Conservation (phyloP, 2,888 invertebrate genomes). For the Synergus laeviventris region DNA sequence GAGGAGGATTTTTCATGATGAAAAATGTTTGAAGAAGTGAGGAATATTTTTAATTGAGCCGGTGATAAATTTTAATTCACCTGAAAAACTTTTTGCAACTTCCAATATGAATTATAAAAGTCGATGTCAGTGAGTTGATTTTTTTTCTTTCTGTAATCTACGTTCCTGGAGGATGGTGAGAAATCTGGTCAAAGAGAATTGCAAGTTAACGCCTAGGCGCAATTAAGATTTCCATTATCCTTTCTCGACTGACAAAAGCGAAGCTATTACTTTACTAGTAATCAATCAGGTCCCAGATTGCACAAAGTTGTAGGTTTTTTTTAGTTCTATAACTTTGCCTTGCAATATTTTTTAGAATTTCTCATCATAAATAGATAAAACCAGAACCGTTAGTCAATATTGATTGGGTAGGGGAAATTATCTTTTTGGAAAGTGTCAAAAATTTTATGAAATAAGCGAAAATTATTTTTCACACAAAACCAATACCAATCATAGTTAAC, state of each 20-base stretch:
- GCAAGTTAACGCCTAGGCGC: not conserved
- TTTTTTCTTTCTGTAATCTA: not conserved
- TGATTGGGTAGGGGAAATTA: too few relatives aligned
- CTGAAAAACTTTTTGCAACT: not conserved
- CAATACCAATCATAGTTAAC: too few relatives aligned
- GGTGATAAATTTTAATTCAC: not conserved
- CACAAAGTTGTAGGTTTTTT: too few relatives aligned
- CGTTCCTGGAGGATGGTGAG: not conserved
- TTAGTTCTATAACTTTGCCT: too few relatives aligned
- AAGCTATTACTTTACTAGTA: slow-evolving; percentile 3
- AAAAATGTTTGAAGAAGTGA: too few relatives aligned
- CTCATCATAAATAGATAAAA: too few relatives aligned
- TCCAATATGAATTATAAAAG: not conserved
- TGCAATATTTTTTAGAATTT: too few relatives aligned
- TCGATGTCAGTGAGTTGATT: not conserved
- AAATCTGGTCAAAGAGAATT: slow-evolving; percentile 21
- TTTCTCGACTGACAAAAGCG: slow-evolving; percentile 13
- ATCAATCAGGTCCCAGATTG: slow-evolving; percentile 14
- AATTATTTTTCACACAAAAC: too few relatives aligned
- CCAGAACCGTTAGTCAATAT: too few relatives aligned
- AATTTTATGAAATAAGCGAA: too few relatives aligned
- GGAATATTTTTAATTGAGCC: not conserved
- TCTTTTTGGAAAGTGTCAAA: too few relatives aligned
- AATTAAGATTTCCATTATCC: slow-evolving; percentile 19
- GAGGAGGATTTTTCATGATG: too few relatives aligned